phyloP scores from a whole-genome alignment of 2,797 vertebrate genomes.

The Podargus strigoides region DNA sequence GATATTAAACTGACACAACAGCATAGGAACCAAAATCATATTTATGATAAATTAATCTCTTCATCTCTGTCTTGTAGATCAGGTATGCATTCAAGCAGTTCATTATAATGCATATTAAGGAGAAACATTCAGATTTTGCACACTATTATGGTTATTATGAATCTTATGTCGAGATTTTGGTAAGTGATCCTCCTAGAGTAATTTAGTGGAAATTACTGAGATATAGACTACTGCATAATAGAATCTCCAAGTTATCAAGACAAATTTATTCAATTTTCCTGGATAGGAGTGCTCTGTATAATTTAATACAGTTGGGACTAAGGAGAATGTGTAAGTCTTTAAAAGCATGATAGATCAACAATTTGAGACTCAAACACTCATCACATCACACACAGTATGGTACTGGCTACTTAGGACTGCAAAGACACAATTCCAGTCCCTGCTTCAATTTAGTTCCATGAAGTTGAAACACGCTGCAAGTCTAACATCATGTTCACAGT shows the following conservation, averaged over 20 bases:
- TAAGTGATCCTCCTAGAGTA: background rate
- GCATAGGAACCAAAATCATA: background rate
- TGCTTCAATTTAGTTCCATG: background rate
- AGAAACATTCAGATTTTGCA: background rate
- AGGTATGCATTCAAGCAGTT: background rate
- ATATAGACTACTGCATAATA: background rate
- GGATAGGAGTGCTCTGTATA: background rate
- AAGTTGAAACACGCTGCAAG: background rate
- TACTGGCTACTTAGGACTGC: background rate
- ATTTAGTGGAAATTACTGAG: background rate
- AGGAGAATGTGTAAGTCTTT: accelerated
- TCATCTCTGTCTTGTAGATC: background rate
- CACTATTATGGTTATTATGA: background rate
- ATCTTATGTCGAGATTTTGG: background rate
- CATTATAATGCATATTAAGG: background rate
- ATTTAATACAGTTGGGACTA: background rate
- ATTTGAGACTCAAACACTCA: background rate
- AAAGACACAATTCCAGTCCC: background rate
- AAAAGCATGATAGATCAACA: background rate
- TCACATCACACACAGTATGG: background rate
- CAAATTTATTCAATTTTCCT: background rate
- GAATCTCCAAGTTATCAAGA: background rate
- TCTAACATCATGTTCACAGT: background rate
- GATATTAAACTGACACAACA: background rate
- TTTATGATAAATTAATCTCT: background rate